Evolutionary conservation across 1,140 invertebrate genomes (phyloP), one percentile per base, ranked within the genome.

Genomic region (Drosophila repletoides): DNA sequence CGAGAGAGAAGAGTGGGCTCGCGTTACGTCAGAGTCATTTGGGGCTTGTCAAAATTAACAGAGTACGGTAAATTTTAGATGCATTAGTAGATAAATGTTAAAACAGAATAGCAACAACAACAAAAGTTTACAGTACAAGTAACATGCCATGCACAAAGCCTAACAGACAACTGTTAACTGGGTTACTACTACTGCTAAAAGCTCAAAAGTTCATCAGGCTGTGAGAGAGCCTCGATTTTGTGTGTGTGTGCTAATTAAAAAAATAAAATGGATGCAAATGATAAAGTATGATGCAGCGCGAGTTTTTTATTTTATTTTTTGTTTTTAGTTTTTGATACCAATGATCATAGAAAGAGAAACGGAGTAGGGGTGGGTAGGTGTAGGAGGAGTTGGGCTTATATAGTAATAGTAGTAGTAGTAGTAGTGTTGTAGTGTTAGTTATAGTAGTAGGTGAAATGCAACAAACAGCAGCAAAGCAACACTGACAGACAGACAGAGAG

Each of bases 41-140:
- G 75, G 56, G 80, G 66, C 61, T 86, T 65, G 79, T 86, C 79
- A 79, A 84, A 84, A 84, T 86, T 86, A 84, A 64, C 77, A 84
- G 48, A 21, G 33, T 40, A 45, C 68, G 52, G 63, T 69, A 67
- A 81, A 76, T 56, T 34, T 28, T 36, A 41, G 53, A 75, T 74
- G 71, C 72, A 83, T 84, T 83, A 77, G 70, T 71, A 56, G 15
- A 49, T 60, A 83, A 65, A 81, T 69, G 53, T 26, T 51, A 60
- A 40, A 33, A 65, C 26, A 49, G 7, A 6, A 15, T 5, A 17
- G 41, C 31, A 58, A 26, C 17, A 66, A 34, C 46, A 59, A 61
- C 31, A 63, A 40, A 34, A 64, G 21, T 24, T 36, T 2, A 7
- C 4, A 49, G 9, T 21, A 51, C 5, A 17, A 49, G 12, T 68